These are phyloP conservation scores for Strongylocentrotus purpuratus DNA, from an alignment of 35 echinoderm and acorn worm species.

Conservation along the genomic window DNA sequence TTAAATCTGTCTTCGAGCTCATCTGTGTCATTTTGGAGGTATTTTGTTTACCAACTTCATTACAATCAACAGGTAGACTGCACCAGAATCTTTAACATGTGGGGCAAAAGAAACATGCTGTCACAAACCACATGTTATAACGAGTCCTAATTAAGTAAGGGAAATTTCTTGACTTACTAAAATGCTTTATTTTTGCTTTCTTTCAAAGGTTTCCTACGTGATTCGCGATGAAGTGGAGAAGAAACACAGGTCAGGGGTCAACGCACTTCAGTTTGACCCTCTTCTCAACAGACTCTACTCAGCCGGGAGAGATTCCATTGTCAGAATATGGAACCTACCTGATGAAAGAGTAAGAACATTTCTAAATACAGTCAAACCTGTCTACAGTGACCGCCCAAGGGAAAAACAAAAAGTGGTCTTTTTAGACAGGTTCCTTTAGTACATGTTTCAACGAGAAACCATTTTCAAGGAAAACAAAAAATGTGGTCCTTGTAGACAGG, in stretches of 20 bases:
- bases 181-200: neutral
- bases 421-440: no score
- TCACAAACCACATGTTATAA: neutral
- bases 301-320: conserved; percentile 93
- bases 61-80: neutral
- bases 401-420: no score
- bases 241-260: conserved; percentile 93
- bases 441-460: no score
- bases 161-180: neutral
- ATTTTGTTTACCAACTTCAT: neutral
- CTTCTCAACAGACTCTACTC: conserved; percentile 82
- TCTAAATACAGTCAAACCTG: neutral
- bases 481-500: no score
- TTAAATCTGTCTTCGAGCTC: no score
- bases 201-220: conserved; percentile 88
- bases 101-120: neutral
- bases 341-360: conserved; percentile 53
- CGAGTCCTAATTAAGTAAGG: neutral
- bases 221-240: conserved; percentile 93
- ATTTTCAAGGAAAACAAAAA: no score
- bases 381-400: no score
- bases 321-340: conserved; percentile 97
- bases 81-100: neutral
- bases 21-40: neutral
- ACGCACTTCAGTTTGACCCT: conserved; percentile 92